Base-by-base conservation (phyloP, 30 jellyfish, hydroid and myxozoan species). In the Pseudorhiza aurosa region DNA sequence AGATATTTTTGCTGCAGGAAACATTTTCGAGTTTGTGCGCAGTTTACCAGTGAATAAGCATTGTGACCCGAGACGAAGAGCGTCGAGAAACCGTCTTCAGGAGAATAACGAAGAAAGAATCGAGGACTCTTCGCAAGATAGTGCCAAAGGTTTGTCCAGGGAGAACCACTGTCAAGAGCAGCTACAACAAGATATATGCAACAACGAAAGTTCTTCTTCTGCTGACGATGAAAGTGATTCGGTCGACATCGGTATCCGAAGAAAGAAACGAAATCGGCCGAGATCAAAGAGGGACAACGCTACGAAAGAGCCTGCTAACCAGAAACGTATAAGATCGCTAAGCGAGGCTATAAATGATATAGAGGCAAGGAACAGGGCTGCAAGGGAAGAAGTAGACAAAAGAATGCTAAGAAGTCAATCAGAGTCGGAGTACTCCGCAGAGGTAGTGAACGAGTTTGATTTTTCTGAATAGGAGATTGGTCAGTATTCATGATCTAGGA, bases 221-320 rank as follows among this genome's bases (percentile, higher is more conserved):
- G n/a, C n/a, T n/a, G 86, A 73, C 35, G 86, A 73, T 39, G 86
- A 73, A 53, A 73, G 86, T 21, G 86, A 73, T 53, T 73, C 86
- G 63, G 63, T 51, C 1, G 86, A 73, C 18, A 73, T 51, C 39
- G 86, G 86, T 0, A 2, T 43, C 26, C 37, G 72, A 53, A 55
- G 86, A 73, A 56, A 37, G 59, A 56, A 46, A 19, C 18, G 59
- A 30, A 73, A 50, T n/a, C 35, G 25, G 46, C 47, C 86, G 6
- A 73, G 40, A 51, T 51, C 86, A 19, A 39, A 73, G 35, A 28
- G 86, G 32, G 58, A 73, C 57, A 50, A 36, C 32, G 11, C 19
- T 12, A 31, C 62, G 8, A 51, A 64, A 32, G 86, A 73, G 10
- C 65, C 75, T 0, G 51, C 19, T 2, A 73, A 47, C 35, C 75